These are phyloP conservation scores for Pogonocichla stellata DNA, from an alignment of 2,113 vertebrate species.

Conservation along the genomic window DNA sequence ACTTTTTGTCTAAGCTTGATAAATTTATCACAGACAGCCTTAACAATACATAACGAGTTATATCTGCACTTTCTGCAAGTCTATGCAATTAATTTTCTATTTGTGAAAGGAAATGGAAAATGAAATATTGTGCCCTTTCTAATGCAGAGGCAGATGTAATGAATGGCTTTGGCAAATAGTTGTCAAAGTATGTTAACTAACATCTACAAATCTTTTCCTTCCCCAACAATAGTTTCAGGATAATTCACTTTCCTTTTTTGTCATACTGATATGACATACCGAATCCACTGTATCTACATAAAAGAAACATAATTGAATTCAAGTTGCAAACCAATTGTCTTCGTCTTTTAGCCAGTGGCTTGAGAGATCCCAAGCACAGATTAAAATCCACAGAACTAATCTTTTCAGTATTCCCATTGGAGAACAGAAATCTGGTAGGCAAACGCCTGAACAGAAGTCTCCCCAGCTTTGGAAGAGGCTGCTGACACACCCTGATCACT, in stretches of 20 bases:
- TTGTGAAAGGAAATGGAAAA: conserved; percentile 64
- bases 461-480: background rate
- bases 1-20: conserved; percentile 69
- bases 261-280: background rate
- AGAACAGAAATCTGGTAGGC: background rate
- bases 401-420: background rate
- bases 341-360: background rate
- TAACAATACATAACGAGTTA: conserved; percentile 67
- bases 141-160: conserved; percentile 38
- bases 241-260: conserved; percentile 27
- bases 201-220: conserved; percentile 52
- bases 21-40: conserved; percentile 63
- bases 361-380: background rate
- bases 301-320: conserved; percentile 12
- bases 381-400: background rate
- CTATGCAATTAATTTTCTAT: conserved; percentile 64
- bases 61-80: conserved; percentile 57
- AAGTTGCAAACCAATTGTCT: background rate
- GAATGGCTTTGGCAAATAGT: conserved; percentile 56
- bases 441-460: background rate
- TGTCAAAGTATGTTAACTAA: conserved; percentile 38
- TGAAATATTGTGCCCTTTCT: conserved; percentile 65
- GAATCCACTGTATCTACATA: background rate
- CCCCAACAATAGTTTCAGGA: conserved; percentile 18
- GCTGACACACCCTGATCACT: background rate